Base-by-base conservation (phyloP, 2,888 invertebrate species). In the Orthonychiurus folsomi region DNA sequence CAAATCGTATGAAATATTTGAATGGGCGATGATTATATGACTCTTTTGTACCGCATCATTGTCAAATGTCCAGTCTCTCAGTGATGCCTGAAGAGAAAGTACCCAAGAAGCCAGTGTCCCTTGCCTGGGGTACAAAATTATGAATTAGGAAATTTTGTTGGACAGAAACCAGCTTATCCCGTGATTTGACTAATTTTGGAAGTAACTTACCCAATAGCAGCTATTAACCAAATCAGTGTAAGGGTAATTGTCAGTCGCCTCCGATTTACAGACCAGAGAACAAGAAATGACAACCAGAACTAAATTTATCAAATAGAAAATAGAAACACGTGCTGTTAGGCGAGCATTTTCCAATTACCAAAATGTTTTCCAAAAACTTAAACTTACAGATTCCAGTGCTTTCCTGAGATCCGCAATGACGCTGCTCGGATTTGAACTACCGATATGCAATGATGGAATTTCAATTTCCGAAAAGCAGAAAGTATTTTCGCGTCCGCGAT, bases 391-490 rank as follows among this genome's bases (percentile, higher is more conserved):
- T 60, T 70, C 67, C 25, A 72, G 53, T 25, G 68, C 70, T 63
- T 66, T 65, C 25, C 62, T 69, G 59, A 72, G 66, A 68, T 72
- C 72, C 48, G 68, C 72, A 55, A 70, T 59, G 5, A 70, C 72
- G 56, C 66, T 72, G 25, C 63, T 65, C 23, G 72, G 72, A 47
- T 62, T 62, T 28, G 59, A 63, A 21, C 53, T 60, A 27, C 66
- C 63, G 47, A 67, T 60, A 28, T 66, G 64, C 23, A 69, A 50
- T 20, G 69, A 62, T 52, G 72, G 72, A 54, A 72, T 69, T 60
- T 72, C 72, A 54, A 72, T 68, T 61, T 72, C 72, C n/a, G 72
- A 68, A 56, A 70, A 66, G 28, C 67, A 69, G 59, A 72, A 72
- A n/a, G 67, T 61, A 26, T 65, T 59, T 27, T 64, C 64, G 55